Evolutionary conservation across 2,888 invertebrate genomes (phyloP).

Genomic region (Penaeus monodon): DNA sequence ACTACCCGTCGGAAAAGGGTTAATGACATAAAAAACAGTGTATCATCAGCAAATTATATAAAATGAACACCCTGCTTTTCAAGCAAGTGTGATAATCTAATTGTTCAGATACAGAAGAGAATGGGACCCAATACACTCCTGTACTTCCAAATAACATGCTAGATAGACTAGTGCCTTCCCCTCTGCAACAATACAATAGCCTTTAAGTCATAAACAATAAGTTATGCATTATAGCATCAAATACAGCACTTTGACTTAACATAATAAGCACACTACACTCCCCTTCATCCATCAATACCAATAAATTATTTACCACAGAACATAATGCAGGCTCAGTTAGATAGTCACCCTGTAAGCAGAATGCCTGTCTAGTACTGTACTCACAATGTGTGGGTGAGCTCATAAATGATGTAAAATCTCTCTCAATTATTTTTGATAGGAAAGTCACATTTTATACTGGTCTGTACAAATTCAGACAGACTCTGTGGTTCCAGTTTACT

Average conservation of each 20-base stretch:
- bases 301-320: constrained; percentile 14
- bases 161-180: neutral
- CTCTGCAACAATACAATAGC: neutral
- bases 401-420: constrained; percentile 1
- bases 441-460: constrained; percentile 14
- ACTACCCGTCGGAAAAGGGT: too few relatives aligned
- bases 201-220: neutral
- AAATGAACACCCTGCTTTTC: constrained; percentile 15
- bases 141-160: neutral
- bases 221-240: constrained; percentile 5
- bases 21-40: constrained; percentile 25
- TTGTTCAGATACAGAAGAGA: constrained; percentile 19
- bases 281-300: neutral
- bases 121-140: constrained; percentile 21
- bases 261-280: constrained; percentile 3
- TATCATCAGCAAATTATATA: constrained; percentile 21
- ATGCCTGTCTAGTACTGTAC: neutral
- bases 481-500: constrained; percentile 10
- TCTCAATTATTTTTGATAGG: constrained; percentile 20
- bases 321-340: constrained; percentile 17
- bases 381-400: neutral
- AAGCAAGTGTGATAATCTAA: constrained; percentile 6
- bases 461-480: neutral
- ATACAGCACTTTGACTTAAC: neutral
- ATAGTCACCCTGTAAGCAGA: constrained; percentile 5